These are phyloP conservation scores for Hycleus phaleratus DNA, from an alignment of 1,140 invertebrate genomes.

Conservation along the genomic window DNA sequence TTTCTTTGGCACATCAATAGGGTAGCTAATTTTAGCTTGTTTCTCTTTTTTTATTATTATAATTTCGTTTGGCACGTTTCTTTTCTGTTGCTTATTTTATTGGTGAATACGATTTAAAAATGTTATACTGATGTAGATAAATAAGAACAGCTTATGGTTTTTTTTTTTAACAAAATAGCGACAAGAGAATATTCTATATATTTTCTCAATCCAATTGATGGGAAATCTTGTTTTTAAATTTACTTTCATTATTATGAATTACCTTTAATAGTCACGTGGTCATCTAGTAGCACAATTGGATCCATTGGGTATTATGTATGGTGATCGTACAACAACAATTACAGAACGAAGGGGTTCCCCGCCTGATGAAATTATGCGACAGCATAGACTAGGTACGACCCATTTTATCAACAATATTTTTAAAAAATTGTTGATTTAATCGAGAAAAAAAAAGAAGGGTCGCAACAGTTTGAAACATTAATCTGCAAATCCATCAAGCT, in stretches of 20 bases:
- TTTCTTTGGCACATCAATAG: neutral
- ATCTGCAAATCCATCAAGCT: neutral
- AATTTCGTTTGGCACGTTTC: constrained; percentile 6
- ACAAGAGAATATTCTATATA: too few species aligned
- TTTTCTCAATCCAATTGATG: too few species aligned
- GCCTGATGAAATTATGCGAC: constrained; percentile 55
- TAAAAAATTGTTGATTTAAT: neutral
- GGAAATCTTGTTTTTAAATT: too few species aligned
- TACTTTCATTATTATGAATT: neutral
- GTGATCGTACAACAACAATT: constrained; percentile 44
- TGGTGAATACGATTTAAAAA: too few species aligned
- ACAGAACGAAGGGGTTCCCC: constrained; percentile 52
- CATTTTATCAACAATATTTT: neutral
- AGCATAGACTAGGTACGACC: constrained; percentile 48
- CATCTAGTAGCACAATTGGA: constrained; percentile 74
- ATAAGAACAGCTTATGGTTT: too few species aligned
- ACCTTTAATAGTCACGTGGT: constrained; percentile 47
- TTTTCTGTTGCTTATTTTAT: neutral
- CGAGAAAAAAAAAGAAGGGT: constrained; percentile 9
- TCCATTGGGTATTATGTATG: constrained; percentile 53
- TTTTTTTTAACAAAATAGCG: too few species aligned
- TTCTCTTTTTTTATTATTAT: constrained; percentile 1
- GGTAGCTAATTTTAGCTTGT: constrained; percentile 3
- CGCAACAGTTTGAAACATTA: constrained; percentile 29
- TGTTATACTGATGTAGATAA: too few species aligned